phyloP scores from a whole-genome alignment of 2,888 invertebrate genomes.

The Galeruca laticollis region DNA sequence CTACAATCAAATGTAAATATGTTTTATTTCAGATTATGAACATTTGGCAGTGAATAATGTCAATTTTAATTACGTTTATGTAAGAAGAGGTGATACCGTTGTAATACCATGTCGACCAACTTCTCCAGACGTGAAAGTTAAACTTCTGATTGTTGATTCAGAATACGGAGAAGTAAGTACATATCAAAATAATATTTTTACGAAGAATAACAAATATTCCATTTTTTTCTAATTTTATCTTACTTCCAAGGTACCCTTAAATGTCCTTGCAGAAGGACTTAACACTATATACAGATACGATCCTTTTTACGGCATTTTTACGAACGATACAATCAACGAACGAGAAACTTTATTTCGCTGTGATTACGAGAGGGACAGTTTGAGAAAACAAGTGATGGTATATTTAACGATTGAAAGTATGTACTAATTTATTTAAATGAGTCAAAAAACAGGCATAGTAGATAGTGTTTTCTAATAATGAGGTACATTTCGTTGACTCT shows the following conservation, averaged over 20 bases:
- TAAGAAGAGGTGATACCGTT: conserved; percentile 64
- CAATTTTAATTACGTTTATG: conserved; percentile 49
- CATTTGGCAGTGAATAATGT: conserved; percentile 65
- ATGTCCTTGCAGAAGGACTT: conserved; percentile 32
- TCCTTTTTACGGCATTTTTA: conserved; percentile 47
- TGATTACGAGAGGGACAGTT: neutral
- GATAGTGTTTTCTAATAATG: neutral
- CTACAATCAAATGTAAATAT: too few species aligned
- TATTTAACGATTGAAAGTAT: conserved; percentile 25
- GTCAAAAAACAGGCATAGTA: conserved; percentile 8
- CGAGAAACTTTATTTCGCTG: conserved; percentile 18
- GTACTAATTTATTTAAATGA: conserved; percentile 17
- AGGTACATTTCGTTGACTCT: too few species aligned
- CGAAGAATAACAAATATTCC: too few species aligned
- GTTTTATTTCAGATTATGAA: conserved; percentile 62
- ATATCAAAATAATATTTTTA: too few species aligned
- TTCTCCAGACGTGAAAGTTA: conserved; percentile 70
- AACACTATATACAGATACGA: conserved; percentile 44
- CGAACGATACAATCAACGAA: conserved; percentile 44
- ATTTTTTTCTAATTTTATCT: neutral
- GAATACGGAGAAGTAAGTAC: conserved; percentile 24
- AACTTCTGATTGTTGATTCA: conserved; percentile 58
- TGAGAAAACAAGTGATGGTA: neutral
- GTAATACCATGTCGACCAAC: conserved; percentile 76
- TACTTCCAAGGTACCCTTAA: conserved; percentile 41